Conservation (phyloP, 2,797 vertebrate genomes). For the Sebastes iracundus region DNA sequence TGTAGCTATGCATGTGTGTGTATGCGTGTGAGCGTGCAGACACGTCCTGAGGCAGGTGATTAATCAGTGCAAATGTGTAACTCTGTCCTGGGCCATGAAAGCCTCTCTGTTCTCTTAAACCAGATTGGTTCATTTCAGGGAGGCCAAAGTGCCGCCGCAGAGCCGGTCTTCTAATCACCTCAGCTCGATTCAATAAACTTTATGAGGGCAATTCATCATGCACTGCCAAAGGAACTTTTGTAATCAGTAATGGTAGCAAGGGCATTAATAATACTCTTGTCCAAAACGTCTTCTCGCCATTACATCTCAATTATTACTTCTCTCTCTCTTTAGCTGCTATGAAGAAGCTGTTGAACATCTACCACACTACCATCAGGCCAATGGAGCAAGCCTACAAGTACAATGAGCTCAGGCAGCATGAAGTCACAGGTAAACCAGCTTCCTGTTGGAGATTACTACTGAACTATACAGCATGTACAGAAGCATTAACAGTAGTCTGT, state of each 20-base stretch:
- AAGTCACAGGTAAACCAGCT: slow-evolving; percentile 91
- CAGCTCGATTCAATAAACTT: slow-evolving; percentile 43
- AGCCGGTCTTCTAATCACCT: slow-evolving; percentile 42
- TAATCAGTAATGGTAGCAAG: slow-evolving; percentile 23
- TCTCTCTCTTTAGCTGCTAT: slow-evolving; percentile 81
- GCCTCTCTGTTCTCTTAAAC: slow-evolving; percentile 50
- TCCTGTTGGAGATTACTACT: not conserved
- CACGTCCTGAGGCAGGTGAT: slow-evolving; percentile 54
- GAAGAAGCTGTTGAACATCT: slow-evolving; percentile 91
- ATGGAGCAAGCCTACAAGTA: slow-evolving; percentile 95
- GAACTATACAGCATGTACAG: not conserved
- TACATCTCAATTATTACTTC: not conserved
- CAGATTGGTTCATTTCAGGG: slow-evolving; percentile 28
- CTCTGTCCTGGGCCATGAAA: slow-evolving; percentile 51
- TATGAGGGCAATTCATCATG: slow-evolving; percentile 42
- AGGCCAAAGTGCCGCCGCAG: slow-evolving; percentile 15
- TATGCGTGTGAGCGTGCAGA: not conserved
- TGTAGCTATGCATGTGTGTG: not conserved
- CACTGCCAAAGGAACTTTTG: slow-evolving; percentile 21
- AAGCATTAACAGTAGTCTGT: not conserved
- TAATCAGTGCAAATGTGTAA: slow-evolving; percentile 61
- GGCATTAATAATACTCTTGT: slow-evolving; percentile 30
- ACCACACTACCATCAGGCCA: slow-evolving; percentile 93
- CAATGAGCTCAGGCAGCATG: slow-evolving; percentile 94
- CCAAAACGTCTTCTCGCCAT: slow-evolving; percentile 2